Base-by-base conservation (phyloP, 2,113 vertebrate genomes). In the Myotis davidii region DNA sequence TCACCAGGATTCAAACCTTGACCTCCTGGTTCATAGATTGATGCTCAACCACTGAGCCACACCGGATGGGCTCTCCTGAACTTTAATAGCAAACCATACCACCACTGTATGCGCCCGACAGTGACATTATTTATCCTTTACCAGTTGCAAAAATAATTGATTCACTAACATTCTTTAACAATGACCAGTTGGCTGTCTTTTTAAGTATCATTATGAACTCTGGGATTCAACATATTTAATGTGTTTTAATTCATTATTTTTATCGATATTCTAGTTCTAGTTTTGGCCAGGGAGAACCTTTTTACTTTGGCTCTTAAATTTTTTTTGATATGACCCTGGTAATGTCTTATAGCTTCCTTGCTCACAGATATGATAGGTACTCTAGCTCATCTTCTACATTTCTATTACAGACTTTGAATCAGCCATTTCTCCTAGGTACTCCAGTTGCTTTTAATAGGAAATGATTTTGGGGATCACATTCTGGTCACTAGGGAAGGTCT, bases 371-470 rank as follows among this genome's bases (percentile, higher is more conserved):
- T 59, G 74, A 74, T 9, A 95, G 45, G 61, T 85, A 89, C 69
- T 93, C 39, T 86, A 74, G 78, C 50, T 96, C 2, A 56, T 91
- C 65, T 86, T 96, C n/a, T 39, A 77, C 17, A 48, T 93, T 90
- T 91, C 39, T 23, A 91, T 32, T 85, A 13, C 7, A 88, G 59
- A 83, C 34, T 94, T 96, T 32, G 48, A 77, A 77, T 74, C 39
- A 85, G 2, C 42, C 37, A 39, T 94, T 96, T 95, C 32, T 84
- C 18, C 10, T 69, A 20, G 45, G 18, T 91, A 81, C 11, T 18
- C 8, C 13, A 70, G 11, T 96, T 94, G 27, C 29, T 95, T 74
- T 93, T 89, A 94, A 77, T 94, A 69, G 70, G 54, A 93, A 94
- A 32, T 74, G 7, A 37, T 96, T 94, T 86, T 96, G 76, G 14